Base-by-base conservation (phyloP, 2,113 vertebrate species). In the Pycnonotus jocosus region DNA sequence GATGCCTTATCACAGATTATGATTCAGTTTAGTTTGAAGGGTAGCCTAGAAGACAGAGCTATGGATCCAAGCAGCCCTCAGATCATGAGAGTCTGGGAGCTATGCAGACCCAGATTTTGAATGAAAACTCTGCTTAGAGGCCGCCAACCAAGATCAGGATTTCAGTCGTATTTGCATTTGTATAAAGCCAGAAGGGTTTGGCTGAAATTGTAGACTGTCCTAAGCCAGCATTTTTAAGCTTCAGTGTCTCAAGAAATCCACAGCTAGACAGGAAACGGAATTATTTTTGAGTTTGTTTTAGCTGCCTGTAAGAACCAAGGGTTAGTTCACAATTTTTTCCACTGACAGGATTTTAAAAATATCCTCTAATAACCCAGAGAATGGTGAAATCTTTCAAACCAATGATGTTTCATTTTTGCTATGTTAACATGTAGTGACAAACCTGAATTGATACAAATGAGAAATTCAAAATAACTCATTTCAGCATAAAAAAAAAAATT, bases 171-270 rank as follows among this genome's bases (percentile, higher is more conserved):
- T 80, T 88, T 80, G 54, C 62, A 66, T 89, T 82, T 93, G 27
- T 72, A 40, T 18, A 86, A 90, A 88, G 81, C 78, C 81, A 86
- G 90, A 93, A 93, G 82, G 76, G 68, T 64, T 96, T 80, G 64
- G 76, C 19, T 90, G 62, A 81, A 88, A 93, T 7, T 56, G 28
- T 17, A 80, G 54, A 85, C 35, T 80, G 68, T 58, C 54, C 42
- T 44, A 88, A 88, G 44, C 19, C 54, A 90, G 81, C 50, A 70
- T 64, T 94, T 95, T 95, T 77, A 77, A 85, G 47, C 22, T 81
- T 90, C 47, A 70, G 19, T 5, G 25, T 81, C 87, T 93, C 40
- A 81, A 91, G 76, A 81, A 80, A 86, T 58, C n/a, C 45, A 78
- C 27, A 92, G 47, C 27, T 62, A 82, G 30, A 82, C 21, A 92